phyloP scores from a whole-genome alignment of 1,140 invertebrate genomes.

The Polypedilum vanderplanki region DNA sequence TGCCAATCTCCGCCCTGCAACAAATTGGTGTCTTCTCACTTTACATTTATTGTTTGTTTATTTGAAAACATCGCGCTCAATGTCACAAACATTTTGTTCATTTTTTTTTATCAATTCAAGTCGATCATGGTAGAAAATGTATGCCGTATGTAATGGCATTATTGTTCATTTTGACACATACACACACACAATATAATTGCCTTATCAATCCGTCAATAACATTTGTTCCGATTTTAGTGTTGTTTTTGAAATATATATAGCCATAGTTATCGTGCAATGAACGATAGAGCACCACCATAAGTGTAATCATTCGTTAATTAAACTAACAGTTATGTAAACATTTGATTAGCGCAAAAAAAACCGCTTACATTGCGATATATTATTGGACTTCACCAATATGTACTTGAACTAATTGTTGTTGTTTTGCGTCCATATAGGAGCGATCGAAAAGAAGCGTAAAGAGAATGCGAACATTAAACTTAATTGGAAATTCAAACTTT shows the following conservation, averaged over 20 bases:
- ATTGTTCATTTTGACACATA: neutral
- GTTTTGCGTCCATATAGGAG: neutral
- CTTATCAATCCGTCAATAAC: constrained; percentile 12
- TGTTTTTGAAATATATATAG: neutral
- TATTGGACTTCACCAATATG: neutral
- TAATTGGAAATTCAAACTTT: no score
- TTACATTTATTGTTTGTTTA: no score
- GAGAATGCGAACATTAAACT: no score
- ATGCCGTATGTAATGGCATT: neutral
- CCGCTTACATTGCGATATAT: neutral
- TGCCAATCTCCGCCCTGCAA: no score
- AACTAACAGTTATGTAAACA: constrained; percentile 19
- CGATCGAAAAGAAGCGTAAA: no score
- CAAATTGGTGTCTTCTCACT: no score
- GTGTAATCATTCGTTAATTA: constrained; percentile 1
- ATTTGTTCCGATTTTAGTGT: neutral
- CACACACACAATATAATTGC: neutral
- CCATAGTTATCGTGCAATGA: constrained; percentile 10
- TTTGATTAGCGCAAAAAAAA: neutral
- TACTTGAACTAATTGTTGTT: constrained; percentile 17
- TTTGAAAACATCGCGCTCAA: neutral
- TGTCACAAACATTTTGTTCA: neutral
- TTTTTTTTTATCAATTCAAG: neutral
- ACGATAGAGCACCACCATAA: constrained; percentile 5
- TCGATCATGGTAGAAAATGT: no score